A percentile compares a stretch with the other conserved stretches of the same genome.
Conservation (phyloP, 2,888 invertebrate species). For the Hoplodrina ambigua region DNA sequence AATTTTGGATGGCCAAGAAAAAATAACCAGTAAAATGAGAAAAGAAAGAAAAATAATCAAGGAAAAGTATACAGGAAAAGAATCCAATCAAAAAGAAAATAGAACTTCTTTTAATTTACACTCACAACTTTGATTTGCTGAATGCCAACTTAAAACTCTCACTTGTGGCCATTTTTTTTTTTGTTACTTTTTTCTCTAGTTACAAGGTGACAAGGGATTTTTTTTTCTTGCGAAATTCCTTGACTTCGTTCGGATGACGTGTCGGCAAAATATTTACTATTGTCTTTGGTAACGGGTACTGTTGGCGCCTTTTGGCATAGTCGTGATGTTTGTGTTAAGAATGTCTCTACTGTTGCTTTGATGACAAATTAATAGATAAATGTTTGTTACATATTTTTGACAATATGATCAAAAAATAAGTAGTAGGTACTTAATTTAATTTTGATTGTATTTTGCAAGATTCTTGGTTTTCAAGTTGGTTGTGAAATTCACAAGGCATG, state of each 20-base stretch:
- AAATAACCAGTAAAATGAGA: not conserved
- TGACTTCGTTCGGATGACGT: conserved; percentile 43
- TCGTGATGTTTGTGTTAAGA: conserved; percentile 40
- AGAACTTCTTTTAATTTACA: not conserved
- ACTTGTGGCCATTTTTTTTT: conserved; percentile 45
- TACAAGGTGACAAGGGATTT: conserved; percentile 56
- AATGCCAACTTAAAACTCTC: conserved; percentile 30
- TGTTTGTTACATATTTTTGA: no score
- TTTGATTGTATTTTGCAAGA: no score
- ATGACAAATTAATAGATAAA: no score
- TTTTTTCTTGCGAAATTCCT: conserved; percentile 58
- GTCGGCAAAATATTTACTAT: conserved; percentile 60
- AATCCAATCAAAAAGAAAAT: conserved; percentile 1
- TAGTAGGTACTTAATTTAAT: no score
- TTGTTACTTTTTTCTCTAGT: conserved; percentile 9
- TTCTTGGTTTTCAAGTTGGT: no score
- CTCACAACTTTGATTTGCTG: not conserved
- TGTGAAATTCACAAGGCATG: no score
- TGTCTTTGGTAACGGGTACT: conserved; percentile 46
- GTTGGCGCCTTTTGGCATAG: conserved; percentile 55
- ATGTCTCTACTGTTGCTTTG: not conserved
- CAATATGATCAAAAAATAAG: no score
- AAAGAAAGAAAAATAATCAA: not conserved
- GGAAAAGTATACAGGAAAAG: not conserved
- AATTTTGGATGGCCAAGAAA: no score